Conservation (phyloP, 1,140 invertebrate species). For the Chrysoperla carnea region DNA sequence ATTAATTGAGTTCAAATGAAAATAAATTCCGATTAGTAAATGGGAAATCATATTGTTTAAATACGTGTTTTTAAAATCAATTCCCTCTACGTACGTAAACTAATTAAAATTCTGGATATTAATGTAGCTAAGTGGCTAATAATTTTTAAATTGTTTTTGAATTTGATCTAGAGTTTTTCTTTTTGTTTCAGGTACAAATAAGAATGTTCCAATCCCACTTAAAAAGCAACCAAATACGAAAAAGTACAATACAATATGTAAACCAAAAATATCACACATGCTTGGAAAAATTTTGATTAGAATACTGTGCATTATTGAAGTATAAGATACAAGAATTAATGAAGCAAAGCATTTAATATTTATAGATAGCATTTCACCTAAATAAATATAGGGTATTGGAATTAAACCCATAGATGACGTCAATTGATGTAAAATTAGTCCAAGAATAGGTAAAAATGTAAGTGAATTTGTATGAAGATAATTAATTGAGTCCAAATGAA, state of each 20-base stretch:
- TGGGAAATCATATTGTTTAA: too few species aligned
- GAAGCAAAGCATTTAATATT: slow-evolving; percentile 49
- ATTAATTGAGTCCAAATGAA: slow-evolving; percentile 28
- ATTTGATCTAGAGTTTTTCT: slow-evolving; percentile 47
- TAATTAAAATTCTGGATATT: too few species aligned
- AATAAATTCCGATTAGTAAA: too few species aligned
- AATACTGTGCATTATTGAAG: slow-evolving; percentile 52
- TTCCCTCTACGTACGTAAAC: too few species aligned
- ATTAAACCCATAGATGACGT: slow-evolving; percentile 49
- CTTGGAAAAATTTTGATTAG: slow-evolving; percentile 55
- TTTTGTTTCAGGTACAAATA: slow-evolving; percentile 63
- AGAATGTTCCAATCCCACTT: slow-evolving; percentile 40
- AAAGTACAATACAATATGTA: slow-evolving; percentile 51
- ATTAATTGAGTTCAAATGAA: too few species aligned
- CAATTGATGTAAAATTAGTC: slow-evolving; percentile 47
- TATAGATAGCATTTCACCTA: slow-evolving; percentile 56
- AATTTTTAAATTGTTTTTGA: slow-evolving; percentile 5
- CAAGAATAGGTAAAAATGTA: slow-evolving; percentile 39
- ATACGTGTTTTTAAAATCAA: too few species aligned
- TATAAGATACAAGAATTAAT: slow-evolving; percentile 46
- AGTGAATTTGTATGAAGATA: slow-evolving; percentile 19
- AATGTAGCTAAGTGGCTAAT: too few species aligned
- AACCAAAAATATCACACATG: slow-evolving; percentile 34
- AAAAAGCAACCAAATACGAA: slow-evolving; percentile 48
- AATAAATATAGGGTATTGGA: slow-evolving; percentile 52